A percentile compares a stretch with the other conserved stretches of the same genome.
Evolutionary conservation across 2,113 vertebrate genomes (phyloP).

Genomic region (Nothobranchius kuhntae): DNA sequence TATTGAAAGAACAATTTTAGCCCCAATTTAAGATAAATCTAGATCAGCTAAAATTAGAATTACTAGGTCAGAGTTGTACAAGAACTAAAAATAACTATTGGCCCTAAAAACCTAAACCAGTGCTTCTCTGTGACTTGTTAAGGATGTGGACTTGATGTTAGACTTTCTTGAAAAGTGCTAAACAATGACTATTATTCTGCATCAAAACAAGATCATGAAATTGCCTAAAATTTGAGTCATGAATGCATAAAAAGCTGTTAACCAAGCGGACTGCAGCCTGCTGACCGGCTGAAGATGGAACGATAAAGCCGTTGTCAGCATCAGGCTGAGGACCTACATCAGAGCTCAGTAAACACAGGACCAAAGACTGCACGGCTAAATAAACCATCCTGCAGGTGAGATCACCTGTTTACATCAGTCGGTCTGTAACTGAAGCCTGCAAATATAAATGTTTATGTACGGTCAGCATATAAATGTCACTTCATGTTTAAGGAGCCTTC

Average conservation of each 20-base stretch:
- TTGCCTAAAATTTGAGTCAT: no score
- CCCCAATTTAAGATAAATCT: no score
- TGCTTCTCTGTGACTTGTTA: no score
- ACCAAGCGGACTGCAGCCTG: constrained; percentile 17
- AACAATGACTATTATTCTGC: no score
- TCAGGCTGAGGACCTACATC: constrained; percentile 47
- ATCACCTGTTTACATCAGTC: constrained; percentile 40
- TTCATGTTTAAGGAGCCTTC: constrained; percentile 1
- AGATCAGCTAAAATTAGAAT: no score
- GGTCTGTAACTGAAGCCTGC: constrained; percentile 10
- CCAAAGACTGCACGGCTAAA: constrained; percentile 24
- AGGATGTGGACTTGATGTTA: no score
- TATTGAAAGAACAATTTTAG: no score
- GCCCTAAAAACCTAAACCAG: no score
- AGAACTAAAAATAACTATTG: no score
- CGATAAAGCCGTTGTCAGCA: constrained; percentile 40
- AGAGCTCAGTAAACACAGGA: constrained; percentile 57
- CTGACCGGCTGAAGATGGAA: constrained; percentile 31
- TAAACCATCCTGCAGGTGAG: constrained; percentile 52
- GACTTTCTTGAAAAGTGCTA: no score
- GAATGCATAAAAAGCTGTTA: not conserved
- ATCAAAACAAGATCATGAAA: no score
- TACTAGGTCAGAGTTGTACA: no score
- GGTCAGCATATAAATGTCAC: constrained; percentile 18
- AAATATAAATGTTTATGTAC: constrained; percentile 6